These are phyloP conservation scores for Ischnus inquisitorius DNA, from an alignment of 2,888 invertebrate species.

Conservation along the genomic window DNA sequence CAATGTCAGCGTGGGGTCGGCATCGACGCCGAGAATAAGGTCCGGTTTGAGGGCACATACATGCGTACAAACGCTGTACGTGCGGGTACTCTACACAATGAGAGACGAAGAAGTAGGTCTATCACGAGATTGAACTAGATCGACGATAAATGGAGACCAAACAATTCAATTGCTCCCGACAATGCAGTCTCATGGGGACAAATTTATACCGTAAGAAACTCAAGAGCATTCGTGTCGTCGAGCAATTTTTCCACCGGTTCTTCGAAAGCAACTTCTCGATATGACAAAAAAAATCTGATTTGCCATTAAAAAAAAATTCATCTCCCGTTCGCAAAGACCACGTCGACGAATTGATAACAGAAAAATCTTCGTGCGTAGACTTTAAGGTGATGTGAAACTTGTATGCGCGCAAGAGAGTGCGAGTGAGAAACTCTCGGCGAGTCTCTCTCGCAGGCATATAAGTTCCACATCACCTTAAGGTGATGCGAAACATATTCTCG, in stretches of 20 bases:
- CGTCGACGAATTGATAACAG: no score
- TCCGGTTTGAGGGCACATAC: background rate
- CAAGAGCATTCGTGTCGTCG: background rate
- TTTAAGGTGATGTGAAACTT: no score
- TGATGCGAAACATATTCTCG: no score
- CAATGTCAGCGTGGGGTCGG: constrained; percentile 64
- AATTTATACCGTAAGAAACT: background rate
- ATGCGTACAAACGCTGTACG: background rate
- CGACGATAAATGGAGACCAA: constrained; percentile 64
- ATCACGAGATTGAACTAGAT: constrained; percentile 67
- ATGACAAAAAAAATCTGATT: background rate
- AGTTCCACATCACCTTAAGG: no score
- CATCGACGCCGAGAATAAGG: constrained; percentile 39
- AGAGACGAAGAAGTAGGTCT: constrained; percentile 48
- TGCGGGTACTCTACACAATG: constrained; percentile 16
- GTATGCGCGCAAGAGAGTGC: no score
- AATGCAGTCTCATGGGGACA: constrained; percentile 3
- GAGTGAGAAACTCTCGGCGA: no score
- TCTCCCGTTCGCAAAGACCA: no score
- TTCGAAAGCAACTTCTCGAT: background rate
- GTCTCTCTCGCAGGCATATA: no score
- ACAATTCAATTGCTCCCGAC: constrained; percentile 63
- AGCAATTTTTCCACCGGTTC: background rate
- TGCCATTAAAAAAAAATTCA: background rate
- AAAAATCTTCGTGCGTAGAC: no score